Conservation (phyloP, 2,888 invertebrate genomes). For the Heliconius aoede region DNA sequence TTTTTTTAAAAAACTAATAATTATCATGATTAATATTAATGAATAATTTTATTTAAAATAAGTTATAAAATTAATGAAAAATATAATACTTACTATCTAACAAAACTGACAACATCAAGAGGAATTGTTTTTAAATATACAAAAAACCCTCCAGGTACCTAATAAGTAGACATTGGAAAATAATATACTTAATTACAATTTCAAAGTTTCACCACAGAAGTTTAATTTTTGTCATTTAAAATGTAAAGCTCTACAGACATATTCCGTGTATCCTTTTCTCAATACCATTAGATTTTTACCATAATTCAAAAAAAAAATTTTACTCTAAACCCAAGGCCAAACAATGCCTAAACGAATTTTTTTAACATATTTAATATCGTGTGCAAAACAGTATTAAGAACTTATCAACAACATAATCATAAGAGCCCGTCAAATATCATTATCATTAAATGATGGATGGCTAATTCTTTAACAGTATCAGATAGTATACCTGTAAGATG, state of each 20-base stretch:
- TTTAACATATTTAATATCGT: conserved; percentile 1
- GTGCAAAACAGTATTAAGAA: conserved; percentile 34
- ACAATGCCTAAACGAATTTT: too few species aligned
- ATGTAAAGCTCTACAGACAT: neutral
- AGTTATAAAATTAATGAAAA: too few species aligned
- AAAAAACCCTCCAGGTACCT: too few species aligned
- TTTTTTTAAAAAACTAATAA: too few species aligned
- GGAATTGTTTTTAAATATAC: neutral
- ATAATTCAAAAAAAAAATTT: too few species aligned
- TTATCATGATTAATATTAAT: too few species aligned
- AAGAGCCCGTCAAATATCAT: conserved; percentile 78
- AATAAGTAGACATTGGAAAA: neutral
- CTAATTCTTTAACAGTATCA: conserved; percentile 71
- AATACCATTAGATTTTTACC: too few species aligned
- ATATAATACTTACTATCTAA: neutral
- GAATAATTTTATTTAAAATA: too few species aligned
- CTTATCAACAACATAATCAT: conserved; percentile 70
- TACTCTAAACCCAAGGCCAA: too few species aligned
- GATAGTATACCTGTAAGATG: conserved; percentile 71
- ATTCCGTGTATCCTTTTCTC: too few species aligned
- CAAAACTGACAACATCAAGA: neutral
- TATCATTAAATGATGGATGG: conserved; percentile 80
- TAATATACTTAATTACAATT: neutral
- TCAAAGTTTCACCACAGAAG: too few species aligned
- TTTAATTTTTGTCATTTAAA: too few species aligned